Evolutionary conservation across 2,113 vertebrate genomes (phyloP), one percentile per base, ranked within the genome.

Genomic region (Chaetura pelagica): DNA sequence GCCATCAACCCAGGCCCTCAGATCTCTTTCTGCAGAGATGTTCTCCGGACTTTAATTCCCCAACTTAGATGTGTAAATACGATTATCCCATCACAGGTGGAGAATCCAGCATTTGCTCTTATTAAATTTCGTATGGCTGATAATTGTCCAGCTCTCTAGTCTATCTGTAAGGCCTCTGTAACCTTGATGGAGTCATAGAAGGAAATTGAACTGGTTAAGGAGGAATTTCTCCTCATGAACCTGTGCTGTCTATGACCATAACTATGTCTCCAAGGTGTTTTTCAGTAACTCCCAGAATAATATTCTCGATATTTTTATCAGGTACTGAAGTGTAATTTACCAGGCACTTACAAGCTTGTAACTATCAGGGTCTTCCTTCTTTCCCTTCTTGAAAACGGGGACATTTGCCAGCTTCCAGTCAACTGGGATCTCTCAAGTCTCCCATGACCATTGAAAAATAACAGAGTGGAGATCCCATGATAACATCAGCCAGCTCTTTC

Each of bases 391-490:
- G 54, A 75, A 61, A 49, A 84, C 0, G 18, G 9, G 32, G 30
- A 57, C 27, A 62, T 32, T 76, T 49, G 7, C 30, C 20, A 90
- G 6, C 48, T 77, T 55, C 49, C 26, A 71, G 57, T 49, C 5
- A 3, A 32, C 19, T 15, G 34, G 32, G 23, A 67, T 12, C 9
- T 42, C 52, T 58, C 62, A 19, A 38, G 27, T 26, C 10, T 73
- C 40, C 23, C 26, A 30, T 26, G 38, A 55, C 4, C 4, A n/a
- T 16, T 54, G 40, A 32, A 54, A 84, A 62, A 73, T 27, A 71
- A 51, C 1, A 4, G 22, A 83, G 22, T 27, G 29, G 40, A 3
- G 42, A 15, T 49, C 23, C 15, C 4, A 6, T 7, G 0, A 22
- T 40, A 59, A 40, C 21, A 38, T 48, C 78, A 48, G 9, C 21